Conservation (phyloP, 2,113 vertebrate species). For the Gambusia holbrooki region DNA sequence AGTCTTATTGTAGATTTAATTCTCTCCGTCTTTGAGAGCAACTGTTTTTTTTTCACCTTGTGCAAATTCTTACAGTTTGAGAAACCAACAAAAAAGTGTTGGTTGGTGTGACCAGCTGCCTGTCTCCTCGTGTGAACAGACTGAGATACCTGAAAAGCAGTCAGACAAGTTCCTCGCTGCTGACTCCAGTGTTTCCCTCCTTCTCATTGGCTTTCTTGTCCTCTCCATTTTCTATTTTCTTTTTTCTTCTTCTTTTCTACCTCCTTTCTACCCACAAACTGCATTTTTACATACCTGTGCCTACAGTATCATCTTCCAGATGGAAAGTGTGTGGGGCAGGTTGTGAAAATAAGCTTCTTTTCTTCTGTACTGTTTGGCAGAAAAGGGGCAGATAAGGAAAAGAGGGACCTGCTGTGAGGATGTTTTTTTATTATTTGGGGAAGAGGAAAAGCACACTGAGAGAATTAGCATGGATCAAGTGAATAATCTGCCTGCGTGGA, state of each 20-base stretch:
- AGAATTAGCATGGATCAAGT: slow-evolving; percentile 67
- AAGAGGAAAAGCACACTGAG: slow-evolving; percentile 31
- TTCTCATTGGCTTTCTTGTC: slow-evolving; percentile 24
- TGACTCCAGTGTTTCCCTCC: slow-evolving; percentile 20
- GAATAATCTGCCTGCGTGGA: slow-evolving; percentile 57
- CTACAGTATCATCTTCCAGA: slow-evolving; percentile 56
- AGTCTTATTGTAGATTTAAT: slow-evolving; percentile 16
- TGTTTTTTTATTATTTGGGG: slow-evolving; percentile 42
- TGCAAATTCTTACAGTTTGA: background rate
- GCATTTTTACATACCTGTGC: slow-evolving; percentile 42
- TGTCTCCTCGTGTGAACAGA: slow-evolving; percentile 11
- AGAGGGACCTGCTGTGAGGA: slow-evolving; percentile 47
- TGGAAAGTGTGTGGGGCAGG: slow-evolving; percentile 19
- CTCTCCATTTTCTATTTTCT: slow-evolving; percentile 15
- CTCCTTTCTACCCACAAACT: slow-evolving; percentile 24
- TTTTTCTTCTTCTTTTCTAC: background rate
- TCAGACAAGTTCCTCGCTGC: slow-evolving; percentile 50
- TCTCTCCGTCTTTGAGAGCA: background rate
- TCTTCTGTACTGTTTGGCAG: slow-evolving; percentile 61
- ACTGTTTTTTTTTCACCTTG: background rate
- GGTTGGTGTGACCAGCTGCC: slow-evolving; percentile 5
- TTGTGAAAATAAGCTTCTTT: slow-evolving; percentile 66
- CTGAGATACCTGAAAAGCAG: slow-evolving; percentile 23
- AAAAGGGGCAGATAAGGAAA: slow-evolving; percentile 65
- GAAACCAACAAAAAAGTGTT: slow-evolving; percentile 3